A percentile compares a stretch with the other conserved stretches of the same genome.
phyloP scores from a whole-genome alignment of 2,113 vertebrate genomes.

The Arothron firmamentum region DNA sequence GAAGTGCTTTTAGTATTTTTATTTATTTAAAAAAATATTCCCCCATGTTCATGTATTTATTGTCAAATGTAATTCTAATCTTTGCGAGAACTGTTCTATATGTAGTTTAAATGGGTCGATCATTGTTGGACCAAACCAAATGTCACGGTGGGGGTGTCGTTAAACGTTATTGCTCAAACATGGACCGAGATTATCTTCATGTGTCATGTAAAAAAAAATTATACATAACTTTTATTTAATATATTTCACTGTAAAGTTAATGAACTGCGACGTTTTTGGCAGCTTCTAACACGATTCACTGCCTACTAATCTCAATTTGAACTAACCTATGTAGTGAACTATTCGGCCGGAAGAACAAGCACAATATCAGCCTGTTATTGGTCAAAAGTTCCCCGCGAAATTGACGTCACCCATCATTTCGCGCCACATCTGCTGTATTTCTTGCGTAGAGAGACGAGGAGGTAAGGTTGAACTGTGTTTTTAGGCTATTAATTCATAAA shows the following conservation, averaged over 20 bases:
- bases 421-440: constrained; percentile 62
- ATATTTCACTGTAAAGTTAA: background rate
- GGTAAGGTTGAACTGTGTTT: constrained; percentile 32
- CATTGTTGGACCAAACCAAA: constrained; percentile 41
- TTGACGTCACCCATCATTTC: constrained; percentile 69
- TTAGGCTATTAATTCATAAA: background rate
- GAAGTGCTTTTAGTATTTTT: too few species aligned
- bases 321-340: background rate
- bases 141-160: background rate
- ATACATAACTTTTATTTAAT: too few species aligned
- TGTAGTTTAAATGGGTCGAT: background rate
- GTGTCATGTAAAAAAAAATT: too few species aligned
- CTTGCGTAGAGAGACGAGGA: constrained; percentile 6
- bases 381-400: constrained; percentile 74
- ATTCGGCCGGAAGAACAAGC: constrained; percentile 11
- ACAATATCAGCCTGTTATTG: constrained; percentile 37
- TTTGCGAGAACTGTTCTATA: background rate
- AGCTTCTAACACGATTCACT: background rate
- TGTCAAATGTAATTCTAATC: too few species aligned
- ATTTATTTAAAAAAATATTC: too few species aligned
- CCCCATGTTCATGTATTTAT: too few species aligned
- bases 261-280: background rate
- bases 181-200: too few species aligned
- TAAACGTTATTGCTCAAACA: background rate
- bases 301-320: background rate